Conservation (phyloP, 2,113 vertebrate species). For the Hyla sarda region DNA sequence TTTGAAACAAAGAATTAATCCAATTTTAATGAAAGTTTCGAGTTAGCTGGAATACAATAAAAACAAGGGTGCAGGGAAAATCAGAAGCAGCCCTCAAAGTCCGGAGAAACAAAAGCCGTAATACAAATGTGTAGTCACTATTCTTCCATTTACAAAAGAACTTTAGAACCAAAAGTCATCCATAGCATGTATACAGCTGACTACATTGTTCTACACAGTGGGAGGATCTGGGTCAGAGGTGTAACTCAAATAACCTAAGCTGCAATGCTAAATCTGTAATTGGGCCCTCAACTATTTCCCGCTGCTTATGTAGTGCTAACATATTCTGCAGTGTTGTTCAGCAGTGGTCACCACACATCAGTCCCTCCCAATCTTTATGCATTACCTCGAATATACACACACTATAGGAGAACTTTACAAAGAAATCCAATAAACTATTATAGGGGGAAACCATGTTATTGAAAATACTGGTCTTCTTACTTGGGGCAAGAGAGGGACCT, state of each 20-base stretch:
- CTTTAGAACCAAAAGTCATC: not conserved
- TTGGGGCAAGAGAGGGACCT: too few relatives aligned
- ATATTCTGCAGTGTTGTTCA: not conserved
- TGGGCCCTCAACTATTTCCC: not conserved
- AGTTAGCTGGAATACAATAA: conserved; percentile 65
- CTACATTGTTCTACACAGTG: not conserved
- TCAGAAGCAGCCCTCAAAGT: conserved; percentile 9
- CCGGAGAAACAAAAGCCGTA: not conserved
- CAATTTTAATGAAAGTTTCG: conserved; percentile 64
- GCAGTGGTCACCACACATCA: not conserved
- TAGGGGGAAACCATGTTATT: too few relatives aligned
- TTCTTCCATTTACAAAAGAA: not conserved
- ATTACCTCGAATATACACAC: too few relatives aligned
- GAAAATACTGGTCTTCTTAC: too few relatives aligned
- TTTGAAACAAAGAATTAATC: conserved; percentile 65
- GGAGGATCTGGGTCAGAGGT: not conserved
- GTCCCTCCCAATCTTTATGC: too few relatives aligned
- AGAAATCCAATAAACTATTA: too few relatives aligned
- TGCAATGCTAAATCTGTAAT: too few relatives aligned
- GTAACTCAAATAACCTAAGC: not conserved
- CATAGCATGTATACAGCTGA: not conserved
- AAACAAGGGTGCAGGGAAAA: conserved; percentile 36
- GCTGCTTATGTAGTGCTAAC: not conserved
- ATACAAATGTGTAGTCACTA: not conserved
- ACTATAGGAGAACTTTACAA: too few relatives aligned